phyloP scores from a whole-genome alignment of 2,797 vertebrate genomes.

The Coregonus ussuriensis region DNA sequence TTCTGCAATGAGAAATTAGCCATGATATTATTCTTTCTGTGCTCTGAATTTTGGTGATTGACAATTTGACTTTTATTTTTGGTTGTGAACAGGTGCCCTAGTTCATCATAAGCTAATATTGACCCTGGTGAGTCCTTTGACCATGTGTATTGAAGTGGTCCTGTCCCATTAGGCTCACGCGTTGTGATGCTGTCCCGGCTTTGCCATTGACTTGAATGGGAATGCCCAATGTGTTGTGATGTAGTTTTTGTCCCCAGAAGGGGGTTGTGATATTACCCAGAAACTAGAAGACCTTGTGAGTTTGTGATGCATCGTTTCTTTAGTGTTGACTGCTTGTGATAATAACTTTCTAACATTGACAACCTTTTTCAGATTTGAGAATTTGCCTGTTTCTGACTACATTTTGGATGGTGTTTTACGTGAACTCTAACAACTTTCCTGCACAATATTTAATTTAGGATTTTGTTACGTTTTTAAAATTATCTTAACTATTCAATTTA shows the following conservation, averaged over 20 bases:
- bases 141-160: conserved; percentile 15
- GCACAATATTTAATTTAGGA: conserved; percentile 31
- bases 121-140: conserved; percentile 67
- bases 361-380: conserved; percentile 12
- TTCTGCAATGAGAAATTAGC: neutral
- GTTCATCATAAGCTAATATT: conserved; percentile 34
- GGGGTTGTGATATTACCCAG: conserved; percentile 3
- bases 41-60: neutral
- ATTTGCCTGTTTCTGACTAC: neutral
- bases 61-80: conserved; percentile 22
- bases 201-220: conserved; percentile 2
- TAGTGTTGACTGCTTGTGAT: neutral
- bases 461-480: neutral
- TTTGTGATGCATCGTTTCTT: neutral
- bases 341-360: conserved; percentile 35
- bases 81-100: conserved; percentile 70
- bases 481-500: neutral
- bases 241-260: conserved; percentile 4
- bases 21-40: conserved; percentile 1
- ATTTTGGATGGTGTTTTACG: conserved; percentile 3
- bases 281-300: neutral
- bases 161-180: neutral
- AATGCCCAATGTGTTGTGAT: neutral
- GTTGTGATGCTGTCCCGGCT: conserved; percentile 17
- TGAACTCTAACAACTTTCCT: conserved; percentile 46